phyloP scores from a whole-genome alignment of 1,140 invertebrate species.

The Lethrus apterus region DNA sequence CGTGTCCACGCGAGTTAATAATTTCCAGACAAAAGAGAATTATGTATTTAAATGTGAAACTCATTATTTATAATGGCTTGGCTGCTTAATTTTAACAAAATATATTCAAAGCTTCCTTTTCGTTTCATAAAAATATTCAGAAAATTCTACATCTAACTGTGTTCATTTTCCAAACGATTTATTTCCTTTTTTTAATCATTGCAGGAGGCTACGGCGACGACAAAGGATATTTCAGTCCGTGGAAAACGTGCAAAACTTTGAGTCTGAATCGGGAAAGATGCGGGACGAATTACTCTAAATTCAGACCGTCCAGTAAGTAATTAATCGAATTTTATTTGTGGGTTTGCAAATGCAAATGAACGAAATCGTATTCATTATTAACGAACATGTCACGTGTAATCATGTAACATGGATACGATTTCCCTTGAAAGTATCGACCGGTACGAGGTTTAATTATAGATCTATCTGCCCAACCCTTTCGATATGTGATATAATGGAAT shows the following conservation, averaged over 20 bases:
- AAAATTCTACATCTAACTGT: too few relatives aligned
- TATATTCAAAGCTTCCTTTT: too few relatives aligned
- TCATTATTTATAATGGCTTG: too few relatives aligned
- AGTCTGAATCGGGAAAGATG: conserved; percentile 74
- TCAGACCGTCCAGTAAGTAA: conserved; percentile 67
- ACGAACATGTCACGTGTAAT: not conserved
- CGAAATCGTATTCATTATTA: too few relatives aligned
- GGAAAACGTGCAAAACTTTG: conserved; percentile 73
- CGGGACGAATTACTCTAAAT: conserved; percentile 65
- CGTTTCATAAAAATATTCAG: too few relatives aligned
- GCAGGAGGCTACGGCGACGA: conserved; percentile 57
- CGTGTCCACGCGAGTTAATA: too few relatives aligned
- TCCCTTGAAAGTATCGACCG: not conserved
- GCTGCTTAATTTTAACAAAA: too few relatives aligned
- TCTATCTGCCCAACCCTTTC: not conserved
- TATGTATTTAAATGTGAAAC: too few relatives aligned
- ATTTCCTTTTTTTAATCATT: conserved; percentile 36
- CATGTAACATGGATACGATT: not conserved
- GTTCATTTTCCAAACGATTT: too few relatives aligned
- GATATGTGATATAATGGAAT: not conserved
- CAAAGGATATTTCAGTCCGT: conserved; percentile 77
- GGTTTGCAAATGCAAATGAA: too few relatives aligned
- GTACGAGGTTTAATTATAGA: not conserved
- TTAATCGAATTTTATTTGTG: not conserved
- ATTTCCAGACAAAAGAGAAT: too few relatives aligned